Conservation (phyloP, 2,888 invertebrate species). For the Apamea monoglypha region DNA sequence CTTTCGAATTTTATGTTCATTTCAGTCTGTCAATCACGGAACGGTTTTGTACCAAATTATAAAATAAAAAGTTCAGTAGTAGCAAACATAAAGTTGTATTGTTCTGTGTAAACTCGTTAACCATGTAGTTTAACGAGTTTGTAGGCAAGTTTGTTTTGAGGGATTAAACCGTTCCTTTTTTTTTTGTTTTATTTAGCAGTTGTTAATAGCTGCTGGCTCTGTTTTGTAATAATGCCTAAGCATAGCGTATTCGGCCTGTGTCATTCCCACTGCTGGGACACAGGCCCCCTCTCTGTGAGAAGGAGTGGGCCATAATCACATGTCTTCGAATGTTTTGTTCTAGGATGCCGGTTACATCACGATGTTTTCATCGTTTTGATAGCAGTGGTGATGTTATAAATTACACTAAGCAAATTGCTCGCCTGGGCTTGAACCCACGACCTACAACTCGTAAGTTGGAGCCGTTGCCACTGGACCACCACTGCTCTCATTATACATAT, state of each 20-base stretch:
- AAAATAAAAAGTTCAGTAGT: neutral
- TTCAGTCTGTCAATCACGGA: neutral
- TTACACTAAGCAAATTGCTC: neutral
- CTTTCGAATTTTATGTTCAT: neutral
- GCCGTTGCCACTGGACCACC: neutral
- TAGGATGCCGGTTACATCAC: too few species aligned
- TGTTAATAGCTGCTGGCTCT: too few species aligned
- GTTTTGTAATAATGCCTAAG: neutral
- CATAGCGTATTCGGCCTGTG: neutral
- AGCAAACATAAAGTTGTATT: slow-evolving; percentile 6
- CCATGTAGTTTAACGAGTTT: slow-evolving; percentile 19
- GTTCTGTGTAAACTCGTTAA: slow-evolving; percentile 7
- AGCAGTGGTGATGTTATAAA: neutral
- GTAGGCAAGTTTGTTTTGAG: neutral
- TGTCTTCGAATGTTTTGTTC: too few species aligned
- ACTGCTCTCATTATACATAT: neutral
- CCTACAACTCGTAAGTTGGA: neutral
- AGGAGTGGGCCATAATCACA: neutral
- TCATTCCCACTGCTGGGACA: neutral
- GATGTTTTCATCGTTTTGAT: neutral
- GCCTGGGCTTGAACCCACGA: neutral
- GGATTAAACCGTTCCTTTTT: neutral
- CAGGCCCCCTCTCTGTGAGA: neutral
- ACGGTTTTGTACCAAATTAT: too few species aligned
- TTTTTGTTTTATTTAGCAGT: neutral